Base-by-base conservation (phyloP, 2,113 vertebrate genomes). In the Spizaetus ornatus region DNA sequence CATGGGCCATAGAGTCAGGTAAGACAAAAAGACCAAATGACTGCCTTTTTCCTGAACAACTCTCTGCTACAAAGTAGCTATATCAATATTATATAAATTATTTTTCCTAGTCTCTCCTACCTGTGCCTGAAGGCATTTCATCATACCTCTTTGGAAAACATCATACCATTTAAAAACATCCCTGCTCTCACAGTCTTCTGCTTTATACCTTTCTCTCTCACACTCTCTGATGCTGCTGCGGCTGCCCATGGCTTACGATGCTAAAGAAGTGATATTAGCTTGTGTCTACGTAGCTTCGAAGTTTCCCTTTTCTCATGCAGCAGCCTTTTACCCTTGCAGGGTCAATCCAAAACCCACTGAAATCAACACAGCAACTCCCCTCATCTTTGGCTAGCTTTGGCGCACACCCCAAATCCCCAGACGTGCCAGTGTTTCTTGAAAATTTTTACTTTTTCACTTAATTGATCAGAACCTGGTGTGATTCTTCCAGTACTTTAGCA, bases 41-140 rank as follows among this genome's bases (percentile, higher is more conserved):
- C 50, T 79, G 62, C 43, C 70, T 93, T 96, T 73, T 62, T 55
- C 61, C 56, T 69, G 40, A 91, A 84, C 26, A 78, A 88, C 81
- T 40, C 80, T 82, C 62, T 82, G 40, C 70, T 79, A 82, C 19
- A 17, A 56, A 93, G 48, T 31, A 80, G 66, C 56, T 77, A 36
- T 31, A 86, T 32, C 58, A 81, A 40, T 86, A 79, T 62, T 58
- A 80, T 43, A 62, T 36, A 82, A 87, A 80, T 62, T 45, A 7
- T 62, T 79, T 94, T 96, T 76, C 40, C 10, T 59, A 52, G 59
- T 80, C 47, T 80, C 38, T 91, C 32, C 58, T 80, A 55, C 31
- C 55, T 65, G 48, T 77, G 89, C 74, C 91, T 87, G 80, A 32
- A 91, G 91, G 58, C 66, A 76, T 94, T 95, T 95, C 84, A 78